These are phyloP conservation scores for Balaeniceps rex DNA, from an alignment of 2,113 vertebrate species.

Conservation along the genomic window DNA sequence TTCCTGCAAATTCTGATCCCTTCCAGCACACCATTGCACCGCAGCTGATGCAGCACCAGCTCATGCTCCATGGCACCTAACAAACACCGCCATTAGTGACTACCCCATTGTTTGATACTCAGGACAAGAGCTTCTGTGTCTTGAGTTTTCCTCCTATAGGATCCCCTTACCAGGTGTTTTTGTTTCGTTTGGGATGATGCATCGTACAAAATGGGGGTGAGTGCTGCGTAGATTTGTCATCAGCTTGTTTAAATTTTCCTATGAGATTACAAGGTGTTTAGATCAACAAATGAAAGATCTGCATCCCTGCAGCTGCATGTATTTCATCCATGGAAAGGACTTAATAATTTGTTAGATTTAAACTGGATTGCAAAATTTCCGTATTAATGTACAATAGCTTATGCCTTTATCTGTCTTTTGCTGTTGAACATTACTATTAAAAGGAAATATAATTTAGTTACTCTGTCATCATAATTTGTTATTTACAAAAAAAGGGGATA, in stretches of 20 bases:
- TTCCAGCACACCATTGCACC: constrained; percentile 81
- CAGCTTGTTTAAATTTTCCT: constrained; percentile 83
- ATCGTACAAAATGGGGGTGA: constrained; percentile 87
- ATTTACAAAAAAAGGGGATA: neutral
- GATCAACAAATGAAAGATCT: neutral
- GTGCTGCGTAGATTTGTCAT: constrained; percentile 87
- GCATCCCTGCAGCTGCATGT: neutral
- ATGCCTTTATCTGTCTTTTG: neutral
- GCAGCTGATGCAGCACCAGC: constrained; percentile 83
- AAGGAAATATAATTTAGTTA: neutral
- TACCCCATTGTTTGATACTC: neutral
- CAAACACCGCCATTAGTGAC: neutral
- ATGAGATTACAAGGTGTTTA: neutral
- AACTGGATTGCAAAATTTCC: neutral
- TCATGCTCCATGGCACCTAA: constrained; percentile 85
- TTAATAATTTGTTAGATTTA: neutral
- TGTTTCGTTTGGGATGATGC: constrained; percentile 85
- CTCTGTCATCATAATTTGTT: neutral
- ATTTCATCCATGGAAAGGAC: neutral
- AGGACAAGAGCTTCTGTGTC: neutral
- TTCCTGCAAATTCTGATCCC: constrained; percentile 81
- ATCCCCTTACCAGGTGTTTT: neutral
- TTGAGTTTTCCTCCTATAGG: neutral
- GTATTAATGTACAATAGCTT: neutral
- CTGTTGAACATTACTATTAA: neutral